Conservation (phyloP, 92 coral and sea anemone genomes). For the Paramuricea clavata region DNA sequence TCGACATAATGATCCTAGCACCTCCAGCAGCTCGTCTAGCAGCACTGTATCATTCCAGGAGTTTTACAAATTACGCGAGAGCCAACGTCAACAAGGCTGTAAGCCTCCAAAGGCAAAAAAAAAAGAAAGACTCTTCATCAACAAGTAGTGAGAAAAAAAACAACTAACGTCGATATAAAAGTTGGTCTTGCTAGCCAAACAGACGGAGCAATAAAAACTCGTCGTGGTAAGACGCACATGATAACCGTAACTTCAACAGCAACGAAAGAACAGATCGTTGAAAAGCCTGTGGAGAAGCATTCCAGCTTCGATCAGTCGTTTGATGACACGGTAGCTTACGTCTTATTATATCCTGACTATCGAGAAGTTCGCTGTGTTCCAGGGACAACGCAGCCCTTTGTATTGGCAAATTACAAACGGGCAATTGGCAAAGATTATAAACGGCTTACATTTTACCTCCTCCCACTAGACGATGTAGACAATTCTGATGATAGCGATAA, state of each 20-base stretch:
- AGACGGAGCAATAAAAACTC: conserved; percentile 43
- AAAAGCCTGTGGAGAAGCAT: conserved; percentile 60
- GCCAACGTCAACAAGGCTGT: conserved; percentile 54
- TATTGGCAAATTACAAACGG: background rate
- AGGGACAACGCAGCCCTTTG: conserved; percentile 3
- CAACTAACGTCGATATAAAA: conserved; percentile 51
- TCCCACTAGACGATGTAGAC: background rate
- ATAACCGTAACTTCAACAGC: conserved; percentile 35
- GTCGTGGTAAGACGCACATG: conserved; percentile 61
- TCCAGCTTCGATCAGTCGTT: conserved; percentile 60
- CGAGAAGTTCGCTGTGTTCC: conserved; percentile 8
- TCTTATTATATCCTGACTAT: background rate
- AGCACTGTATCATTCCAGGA: conserved; percentile 65
- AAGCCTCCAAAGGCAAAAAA: conserved; percentile 57
- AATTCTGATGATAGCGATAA: background rate
- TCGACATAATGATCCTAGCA: no score
- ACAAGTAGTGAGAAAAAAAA: background rate
- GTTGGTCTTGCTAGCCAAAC: conserved; percentile 51
- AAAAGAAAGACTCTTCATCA: background rate
- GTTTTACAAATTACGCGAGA: conserved; percentile 51
- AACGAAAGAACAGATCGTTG: conserved; percentile 43
- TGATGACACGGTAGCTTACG: conserved; percentile 32
- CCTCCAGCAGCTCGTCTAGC: no score
- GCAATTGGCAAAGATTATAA: conserved; percentile 7
- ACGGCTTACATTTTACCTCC: background rate